Conservation (phyloP, 2,888 invertebrate genomes). For the Caenorhabditis parvicauda region DNA sequence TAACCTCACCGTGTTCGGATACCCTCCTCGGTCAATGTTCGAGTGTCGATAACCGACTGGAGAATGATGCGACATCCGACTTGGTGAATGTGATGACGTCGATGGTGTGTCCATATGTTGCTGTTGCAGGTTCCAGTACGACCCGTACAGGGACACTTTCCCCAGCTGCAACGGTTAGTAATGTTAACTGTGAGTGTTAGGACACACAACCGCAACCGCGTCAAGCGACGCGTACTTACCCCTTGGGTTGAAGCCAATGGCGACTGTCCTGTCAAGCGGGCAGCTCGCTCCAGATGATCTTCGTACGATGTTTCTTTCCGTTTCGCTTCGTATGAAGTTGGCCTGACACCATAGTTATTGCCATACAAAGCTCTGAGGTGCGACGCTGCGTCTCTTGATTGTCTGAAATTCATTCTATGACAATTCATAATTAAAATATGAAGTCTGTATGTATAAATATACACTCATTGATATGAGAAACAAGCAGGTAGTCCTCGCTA, state of each 20-base stretch:
- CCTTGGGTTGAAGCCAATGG: constrained; percentile 26
- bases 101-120: constrained; percentile 14
- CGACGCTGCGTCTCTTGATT: constrained; percentile 12
- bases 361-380: constrained; percentile 56
- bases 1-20: neutral
- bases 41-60: too few relatives aligned
- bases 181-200: too few relatives aligned
- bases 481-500: too few relatives aligned
- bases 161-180: constrained; percentile 44
- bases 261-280: constrained; percentile 43
- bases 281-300: constrained; percentile 61
- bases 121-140: constrained; percentile 58
- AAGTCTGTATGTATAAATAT: too few relatives aligned
- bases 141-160: constrained; percentile 59
- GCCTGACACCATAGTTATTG: constrained; percentile 56
- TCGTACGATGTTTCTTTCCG: constrained; percentile 53
- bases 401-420: too few relatives aligned
- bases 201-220: too few relatives aligned
- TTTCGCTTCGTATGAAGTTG: constrained; percentile 45
- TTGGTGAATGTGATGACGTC: constrained; percentile 9
- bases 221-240: constrained; percentile 3
- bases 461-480: too few relatives aligned
- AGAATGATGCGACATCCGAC: too few relatives aligned
- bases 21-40: neutral
- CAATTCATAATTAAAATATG: too few relatives aligned